Base-by-base conservation (phyloP, 2,888 invertebrate species). In the Lomographa bimaculata region DNA sequence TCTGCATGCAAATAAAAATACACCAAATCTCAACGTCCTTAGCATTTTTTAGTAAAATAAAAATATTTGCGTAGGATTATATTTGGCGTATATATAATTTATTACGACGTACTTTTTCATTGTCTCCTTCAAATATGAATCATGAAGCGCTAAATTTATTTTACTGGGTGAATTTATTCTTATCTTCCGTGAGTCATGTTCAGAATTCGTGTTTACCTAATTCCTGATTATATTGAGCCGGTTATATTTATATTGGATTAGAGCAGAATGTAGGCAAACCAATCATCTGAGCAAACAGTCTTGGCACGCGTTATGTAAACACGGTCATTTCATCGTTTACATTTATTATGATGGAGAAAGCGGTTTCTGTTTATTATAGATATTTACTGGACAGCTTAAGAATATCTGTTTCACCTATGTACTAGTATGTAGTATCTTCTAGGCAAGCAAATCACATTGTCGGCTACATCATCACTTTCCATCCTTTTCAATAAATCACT, bases 241-340 rank as follows among this genome's bases (percentile, higher is more conserved):
- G 44, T 5, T 36, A 27, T 38, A 44, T 33, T 17, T 45, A 19
- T 47, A 45, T 36, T 46, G 42, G 64, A 67, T 69, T 65, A 52
- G 62, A 54, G 35, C 28, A 38, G 28, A 34, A 47, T 51, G 57
- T 39, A 18, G 33, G 43, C 35, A 37, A 65, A 64, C 70, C 71
- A 79, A 79, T 79, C 73, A 68, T 54, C 64, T 71, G 61, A 70
- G 78, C 73, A 78, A 78, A 79, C 77, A 69, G 42, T 50, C 54
- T 69, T 64, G 66, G 63, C 60, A 60, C 57, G 61, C 52, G 51
- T 48, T 54, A 52, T 54, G 65, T 68, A 71, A 73, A 75, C 70
- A 73, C 37, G 50, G 48, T 43, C 48, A 56, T 64, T 54, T 56
- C 57, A 60, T 23, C 42, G 44, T 42, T 46, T 45, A 43, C 35